Percentiles rank a stretch among this genome's conserved stretches.
Evolutionary conservation across 2,888 invertebrate species (phyloP).

Genomic region (Perithous albicinctus): DNA sequence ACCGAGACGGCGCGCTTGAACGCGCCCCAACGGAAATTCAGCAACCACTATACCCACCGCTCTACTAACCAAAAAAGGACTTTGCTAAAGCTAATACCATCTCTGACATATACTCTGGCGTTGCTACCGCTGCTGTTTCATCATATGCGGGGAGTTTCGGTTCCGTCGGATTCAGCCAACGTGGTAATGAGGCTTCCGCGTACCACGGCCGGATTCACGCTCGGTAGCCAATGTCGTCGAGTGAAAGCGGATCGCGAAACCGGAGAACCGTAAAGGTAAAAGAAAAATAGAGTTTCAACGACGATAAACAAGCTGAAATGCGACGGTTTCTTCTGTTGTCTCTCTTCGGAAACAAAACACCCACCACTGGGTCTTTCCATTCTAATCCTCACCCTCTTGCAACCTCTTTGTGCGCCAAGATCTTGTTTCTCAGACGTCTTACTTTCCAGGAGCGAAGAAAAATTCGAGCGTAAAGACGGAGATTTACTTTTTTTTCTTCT

Average conservation of each 20-base stretch:
- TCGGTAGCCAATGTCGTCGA: neutral
- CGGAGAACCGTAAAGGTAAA: neutral
- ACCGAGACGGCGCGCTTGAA: too few species aligned
- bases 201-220: neutral
- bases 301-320: slow-evolving; percentile 41
- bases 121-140: neutral
- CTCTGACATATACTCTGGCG: neutral
- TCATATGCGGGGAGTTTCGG: neutral
- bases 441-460: slow-evolving; percentile 27
- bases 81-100: slow-evolving; percentile 40
- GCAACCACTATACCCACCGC: slow-evolving; percentile 8
- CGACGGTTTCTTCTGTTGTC: slow-evolving; percentile 29
- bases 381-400: slow-evolving; percentile 7
- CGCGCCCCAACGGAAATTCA: neutral
- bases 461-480: slow-evolving; percentile 30
- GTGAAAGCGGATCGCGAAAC: slow-evolving; percentile 15
- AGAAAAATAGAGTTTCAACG: slow-evolving; percentile 15
- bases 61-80: slow-evolving; percentile 22
- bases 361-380: slow-evolving; percentile 12
- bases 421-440: slow-evolving; percentile 46
- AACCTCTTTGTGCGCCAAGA: neutral
- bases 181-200: slow-evolving; percentile 6
- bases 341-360: slow-evolving; percentile 29
- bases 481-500: slow-evolving; percentile 47
- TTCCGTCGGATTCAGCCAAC: neutral